Percentiles rank a stretch among this genome's conserved stretches.
Evolutionary conservation across 2,797 vertebrate genomes (phyloP).

Genomic region (Peromyscus melanophrys): DNA sequence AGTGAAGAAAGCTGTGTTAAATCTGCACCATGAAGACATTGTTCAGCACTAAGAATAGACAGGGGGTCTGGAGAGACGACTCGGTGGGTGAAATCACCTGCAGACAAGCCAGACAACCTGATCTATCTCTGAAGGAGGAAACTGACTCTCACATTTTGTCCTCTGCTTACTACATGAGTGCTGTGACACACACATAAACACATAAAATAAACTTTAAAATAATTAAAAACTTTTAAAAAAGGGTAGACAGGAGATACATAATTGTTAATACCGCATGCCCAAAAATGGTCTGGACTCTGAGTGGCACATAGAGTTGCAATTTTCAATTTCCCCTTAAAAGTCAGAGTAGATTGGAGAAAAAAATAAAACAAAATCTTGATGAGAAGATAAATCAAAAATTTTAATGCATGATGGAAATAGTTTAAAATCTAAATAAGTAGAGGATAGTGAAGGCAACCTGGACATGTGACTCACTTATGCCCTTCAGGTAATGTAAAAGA

Average conservation of each 20-base stretch:
- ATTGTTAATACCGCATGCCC: not conserved
- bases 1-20: not conserved
- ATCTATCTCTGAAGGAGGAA: not conserved
- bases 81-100: not conserved
- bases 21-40: not conserved
- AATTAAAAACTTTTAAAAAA: not conserved
- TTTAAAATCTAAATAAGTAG: not conserved
- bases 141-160: not conserved
- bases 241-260: not conserved
- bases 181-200: not conserved
- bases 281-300: not conserved
- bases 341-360: not conserved
- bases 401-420: not conserved
- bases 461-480: not conserved
- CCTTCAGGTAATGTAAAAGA: not conserved
- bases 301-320: not conserved
- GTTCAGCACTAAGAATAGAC: not conserved
- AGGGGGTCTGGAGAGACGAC: not conserved
- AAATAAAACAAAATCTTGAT: not conserved
- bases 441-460: not conserved
- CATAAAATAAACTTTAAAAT: not conserved
- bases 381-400: not conserved
- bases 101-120: not conserved
- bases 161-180: not conserved
- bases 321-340: not conserved